phyloP scores from a whole-genome alignment of 2,888 invertebrate species.

The Cephus pygmeus region DNA sequence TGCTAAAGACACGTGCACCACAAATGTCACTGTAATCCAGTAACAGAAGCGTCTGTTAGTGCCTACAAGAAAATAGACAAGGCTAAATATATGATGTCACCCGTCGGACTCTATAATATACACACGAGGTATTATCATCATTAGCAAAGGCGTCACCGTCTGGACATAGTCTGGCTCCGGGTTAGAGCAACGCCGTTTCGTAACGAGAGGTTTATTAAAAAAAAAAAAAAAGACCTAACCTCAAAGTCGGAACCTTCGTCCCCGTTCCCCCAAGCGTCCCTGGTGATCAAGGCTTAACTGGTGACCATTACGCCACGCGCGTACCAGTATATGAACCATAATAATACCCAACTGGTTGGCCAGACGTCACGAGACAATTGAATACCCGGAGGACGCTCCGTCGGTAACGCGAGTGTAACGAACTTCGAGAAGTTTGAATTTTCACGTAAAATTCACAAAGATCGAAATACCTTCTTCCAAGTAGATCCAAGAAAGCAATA shows the following conservation, averaged over 20 bases:
- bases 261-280: neutral
- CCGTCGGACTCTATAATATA: neutral
- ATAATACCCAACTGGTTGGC: neutral
- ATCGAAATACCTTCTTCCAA: neutral
- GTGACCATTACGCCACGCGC: neutral
- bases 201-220: slow-evolving; percentile 16
- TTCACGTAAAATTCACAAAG: neutral
- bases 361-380: neutral
- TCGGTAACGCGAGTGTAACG: neutral
- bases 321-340: neutral
- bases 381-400: neutral
- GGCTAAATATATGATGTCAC: neutral
- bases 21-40: neutral
- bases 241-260: slow-evolving; percentile 9
- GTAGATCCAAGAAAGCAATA: neutral
- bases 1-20: too few species aligned
- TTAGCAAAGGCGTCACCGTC: neutral
- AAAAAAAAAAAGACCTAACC: slow-evolving; percentile 18
- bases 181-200: slow-evolving; percentile 5
- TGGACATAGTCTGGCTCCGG: neutral
- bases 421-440: neutral
- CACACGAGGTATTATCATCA: neutral
- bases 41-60: neutral
- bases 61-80: neutral
- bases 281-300: neutral